Evolutionary conservation across 1,140 invertebrate genomes (phyloP), one percentile per base, ranked within the genome.

Genomic region (Zaprionus ornatus): DNA sequence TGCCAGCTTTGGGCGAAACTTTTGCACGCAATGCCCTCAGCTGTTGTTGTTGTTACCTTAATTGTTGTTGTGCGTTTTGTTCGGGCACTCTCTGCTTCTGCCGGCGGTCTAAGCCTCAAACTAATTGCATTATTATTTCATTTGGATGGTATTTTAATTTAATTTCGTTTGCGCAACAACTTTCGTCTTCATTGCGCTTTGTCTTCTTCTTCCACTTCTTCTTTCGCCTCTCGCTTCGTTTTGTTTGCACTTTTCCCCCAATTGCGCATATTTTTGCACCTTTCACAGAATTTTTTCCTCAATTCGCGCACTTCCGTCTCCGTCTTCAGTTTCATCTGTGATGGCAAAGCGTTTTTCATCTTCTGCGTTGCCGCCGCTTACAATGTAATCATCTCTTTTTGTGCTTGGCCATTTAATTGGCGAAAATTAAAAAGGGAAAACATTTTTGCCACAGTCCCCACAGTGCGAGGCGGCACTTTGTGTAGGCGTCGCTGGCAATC

Each of bases 361-460:
- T 56, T 59, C 4, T 59, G 57, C 40, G n/a, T 17, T 9, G 40
- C 40, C n/a, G 40, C 7, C 40, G n/a, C 40, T 78, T 77, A 61
- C 74, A 74, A 55, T 72, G 78, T 77, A 77, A 80, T 77, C 78
- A 80, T 59, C 68, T 48, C 64, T 77, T 85, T 79, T 82, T 62
- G 42, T 56, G 80, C 79, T 60, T 42, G 77, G 64, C 74, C 79
- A 77, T 81, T 79, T 88, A 88, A 88, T 88, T 88, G 85, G 85
- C 82, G 81, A 88, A 88, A 88, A 90, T 88, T 87, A 85, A 88
- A 85, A 88, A 88, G 80, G 85, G 85, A 88, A 88, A 88, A 88
- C 68, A 74, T 61, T 73, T 80, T 27, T 42, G 19, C 32, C 27
- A 59, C 35, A 77, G 68, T 45, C 62, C 52, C 50, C n/a, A 3